Base-by-base conservation (phyloP, 2,113 vertebrate species). In the Pluvialis apricaria region DNA sequence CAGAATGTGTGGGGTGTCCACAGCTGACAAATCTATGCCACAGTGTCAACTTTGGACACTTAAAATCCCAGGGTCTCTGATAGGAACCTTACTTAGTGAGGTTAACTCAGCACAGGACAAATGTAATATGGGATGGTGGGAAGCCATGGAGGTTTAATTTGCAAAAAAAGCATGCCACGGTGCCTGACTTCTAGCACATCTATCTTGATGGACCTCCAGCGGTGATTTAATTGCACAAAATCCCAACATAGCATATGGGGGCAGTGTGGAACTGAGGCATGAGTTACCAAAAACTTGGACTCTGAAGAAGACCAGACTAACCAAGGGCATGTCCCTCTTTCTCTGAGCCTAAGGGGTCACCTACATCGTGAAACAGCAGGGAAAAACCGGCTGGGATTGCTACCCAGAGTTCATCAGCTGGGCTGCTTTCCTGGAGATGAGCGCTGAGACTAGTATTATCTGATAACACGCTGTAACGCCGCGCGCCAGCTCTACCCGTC, bases 171-270 rank as follows among this genome's bases (percentile, higher is more conserved):
- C 15, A 7, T 6, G 20, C 6, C 19, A 5, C 0, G 1, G n/a
- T 10, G 32, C 38, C 57, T 45, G n/a, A 17, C 14, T 68, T 84
- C 85, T 31, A 54, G 32, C 60, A 22, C 34, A 3, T 31, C 36
- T 24, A 12, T 40, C 71, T 80, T 2, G 5, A 20, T 6, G 31
- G 57, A 61, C n/a, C 11, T 58, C 28, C 28, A 88, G 47, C 44
- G 64, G 75, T 26, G 47, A 65, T 66, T 95, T 90, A 49, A 29
- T 51, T 11, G 52, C 73, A 60, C 18, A 51, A 70, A 69, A 68
- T 64, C 65, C 47, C 61, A 9, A 2, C 5, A 0, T 1, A 31
- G 61, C 29, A 1, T 21, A 3, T 1, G 11, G 25, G 34, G 20
- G 9, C 42, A 44, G 15, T 9, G 86, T 60, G 69, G 80, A 70